phyloP scores from a whole-genome alignment of 2,113 vertebrate genomes.

The Cochlearius cochlearius region DNA sequence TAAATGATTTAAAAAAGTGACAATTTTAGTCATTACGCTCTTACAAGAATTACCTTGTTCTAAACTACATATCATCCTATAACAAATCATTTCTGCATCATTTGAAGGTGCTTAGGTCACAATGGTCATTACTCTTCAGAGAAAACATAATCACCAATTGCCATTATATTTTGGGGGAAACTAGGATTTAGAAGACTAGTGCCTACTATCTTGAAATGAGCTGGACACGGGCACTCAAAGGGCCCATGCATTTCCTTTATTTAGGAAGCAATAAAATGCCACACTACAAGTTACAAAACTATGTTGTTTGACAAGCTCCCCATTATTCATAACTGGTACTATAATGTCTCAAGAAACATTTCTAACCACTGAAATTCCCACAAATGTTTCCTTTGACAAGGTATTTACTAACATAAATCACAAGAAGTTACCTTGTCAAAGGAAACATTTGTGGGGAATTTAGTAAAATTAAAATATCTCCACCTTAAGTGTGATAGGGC shows the following conservation, averaged over 20 bases:
- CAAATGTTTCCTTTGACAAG: neutral
- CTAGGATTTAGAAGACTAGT: neutral
- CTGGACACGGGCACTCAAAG: neutral
- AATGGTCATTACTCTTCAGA: neutral
- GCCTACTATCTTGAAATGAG: neutral
- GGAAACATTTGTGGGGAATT: neutral
- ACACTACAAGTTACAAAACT: neutral
- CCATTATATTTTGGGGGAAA: neutral
- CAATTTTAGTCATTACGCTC: neutral
- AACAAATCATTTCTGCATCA: neutral
- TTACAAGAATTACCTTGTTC: neutral
- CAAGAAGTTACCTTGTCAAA: neutral
- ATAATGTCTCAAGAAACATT: neutral
- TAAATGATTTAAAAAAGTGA: neutral
- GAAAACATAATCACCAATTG: neutral
- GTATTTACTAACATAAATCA: neutral
- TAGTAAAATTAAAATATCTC: neutral
- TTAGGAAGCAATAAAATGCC: neutral
- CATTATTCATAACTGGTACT: neutral
- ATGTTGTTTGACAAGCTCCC: neutral
- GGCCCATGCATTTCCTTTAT: fast-evolving
- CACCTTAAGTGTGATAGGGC: neutral
- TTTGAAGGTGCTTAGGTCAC: neutral
- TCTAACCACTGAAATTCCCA: neutral
- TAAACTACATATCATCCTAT: neutral